These are phyloP conservation scores for Malaclemys terrapin DNA, from an alignment of 2,113 vertebrate species.

Conservation along the genomic window DNA sequence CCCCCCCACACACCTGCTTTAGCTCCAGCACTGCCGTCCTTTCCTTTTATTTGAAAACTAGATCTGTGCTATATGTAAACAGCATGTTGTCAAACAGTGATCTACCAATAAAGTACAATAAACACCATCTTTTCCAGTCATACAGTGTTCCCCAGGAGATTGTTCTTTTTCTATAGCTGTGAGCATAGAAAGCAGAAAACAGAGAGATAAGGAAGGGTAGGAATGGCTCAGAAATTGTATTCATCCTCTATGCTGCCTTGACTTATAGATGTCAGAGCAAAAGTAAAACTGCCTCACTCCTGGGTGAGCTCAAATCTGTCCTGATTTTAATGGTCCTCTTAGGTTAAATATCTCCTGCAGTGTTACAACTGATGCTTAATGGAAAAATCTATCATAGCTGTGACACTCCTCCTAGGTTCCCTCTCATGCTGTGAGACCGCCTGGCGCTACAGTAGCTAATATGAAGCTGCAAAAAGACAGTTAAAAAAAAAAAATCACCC, in stretches of 20 bases:
- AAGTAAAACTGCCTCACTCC: neutral
- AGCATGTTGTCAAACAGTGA: neutral
- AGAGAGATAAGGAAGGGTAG: neutral
- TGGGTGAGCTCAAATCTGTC: neutral
- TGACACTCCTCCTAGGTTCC: neutral
- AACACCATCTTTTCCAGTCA: neutral
- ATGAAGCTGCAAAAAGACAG: neutral
- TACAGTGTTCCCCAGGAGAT: neutral
- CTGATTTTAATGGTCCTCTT: neutral
- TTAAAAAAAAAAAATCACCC: neutral
- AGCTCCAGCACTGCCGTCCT: neutral
- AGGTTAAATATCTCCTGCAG: neutral
- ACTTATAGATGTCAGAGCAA: neutral
- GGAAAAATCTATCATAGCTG: neutral
- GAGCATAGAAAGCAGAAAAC: neutral
- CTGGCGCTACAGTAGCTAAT: neutral
- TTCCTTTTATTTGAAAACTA: neutral
- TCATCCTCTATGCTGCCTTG: neutral
- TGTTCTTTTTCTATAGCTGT: neutral
- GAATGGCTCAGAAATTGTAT: neutral
- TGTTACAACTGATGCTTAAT: neutral
- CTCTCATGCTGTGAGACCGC: neutral
- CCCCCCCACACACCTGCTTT: accelerated
- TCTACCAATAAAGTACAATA: accelerated
- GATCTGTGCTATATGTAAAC: accelerated